These are phyloP conservation scores for Apteryx owenii DNA, from an alignment of 2,113 vertebrate species.

Conservation along the genomic window DNA sequence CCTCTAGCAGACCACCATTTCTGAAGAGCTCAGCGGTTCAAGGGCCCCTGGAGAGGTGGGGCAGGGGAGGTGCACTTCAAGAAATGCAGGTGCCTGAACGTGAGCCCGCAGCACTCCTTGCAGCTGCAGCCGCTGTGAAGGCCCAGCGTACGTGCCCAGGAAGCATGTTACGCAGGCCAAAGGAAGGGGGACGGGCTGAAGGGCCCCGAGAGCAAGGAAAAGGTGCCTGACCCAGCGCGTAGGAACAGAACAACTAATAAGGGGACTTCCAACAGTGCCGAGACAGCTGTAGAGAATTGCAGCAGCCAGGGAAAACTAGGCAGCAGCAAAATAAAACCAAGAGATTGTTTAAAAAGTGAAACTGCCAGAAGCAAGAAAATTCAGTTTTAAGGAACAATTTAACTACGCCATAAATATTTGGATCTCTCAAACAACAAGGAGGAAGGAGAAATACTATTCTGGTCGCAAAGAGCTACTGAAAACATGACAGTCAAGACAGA, in stretches of 20 bases:
- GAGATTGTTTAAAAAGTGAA: neutral
- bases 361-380: neutral
- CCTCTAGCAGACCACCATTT: rapidly evolving
- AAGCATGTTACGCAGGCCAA: rapidly evolving
- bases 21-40: neutral
- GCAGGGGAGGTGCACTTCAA: neutral
- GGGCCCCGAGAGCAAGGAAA: neutral
- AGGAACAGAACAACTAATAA: neutral
- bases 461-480: neutral
- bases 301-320: neutral
- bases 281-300: neutral
- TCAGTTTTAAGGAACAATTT: neutral
- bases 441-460: neutral
- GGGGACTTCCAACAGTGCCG: neutral
- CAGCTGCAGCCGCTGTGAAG: neutral
- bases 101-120: neutral
- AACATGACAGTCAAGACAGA: neutral
- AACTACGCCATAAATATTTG: slow-evolving; percentile 5
- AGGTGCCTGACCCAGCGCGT: neutral
- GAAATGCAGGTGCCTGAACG: neutral
- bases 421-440: neutral
- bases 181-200: neutral
- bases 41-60: neutral
- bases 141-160: rapidly evolving
- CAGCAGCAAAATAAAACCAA: neutral